A percentile compares a stretch with the other conserved stretches of the same genome.
phyloP scores from a whole-genome alignment of 2,888 invertebrate genomes.

The Drosophila putrida region DNA sequence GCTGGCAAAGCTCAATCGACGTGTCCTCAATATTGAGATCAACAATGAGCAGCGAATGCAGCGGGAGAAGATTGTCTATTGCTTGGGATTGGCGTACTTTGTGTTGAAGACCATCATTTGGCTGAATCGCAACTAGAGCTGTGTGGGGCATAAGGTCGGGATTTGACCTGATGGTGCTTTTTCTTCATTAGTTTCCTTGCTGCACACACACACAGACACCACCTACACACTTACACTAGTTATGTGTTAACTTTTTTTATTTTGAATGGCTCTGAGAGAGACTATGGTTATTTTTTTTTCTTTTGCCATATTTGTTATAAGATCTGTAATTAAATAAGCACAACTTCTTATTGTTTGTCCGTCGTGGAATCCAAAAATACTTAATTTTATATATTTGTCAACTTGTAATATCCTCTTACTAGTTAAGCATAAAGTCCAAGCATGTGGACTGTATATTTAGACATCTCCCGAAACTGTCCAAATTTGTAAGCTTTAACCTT shows the following conservation, averaged over 20 bases:
- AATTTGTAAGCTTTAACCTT: neutral
- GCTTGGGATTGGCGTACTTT: slow-evolving; percentile 93
- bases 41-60: slow-evolving; percentile 94
- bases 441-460: neutral
- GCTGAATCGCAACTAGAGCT: slow-evolving; percentile 88
- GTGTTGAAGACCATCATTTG: slow-evolving; percentile 94
- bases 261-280: slow-evolving; percentile 59
- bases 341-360: slow-evolving; percentile 53
- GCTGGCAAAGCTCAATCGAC: slow-evolving; percentile 93
- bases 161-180: slow-evolving; percentile 48
- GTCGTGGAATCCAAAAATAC: slow-evolving; percentile 45
- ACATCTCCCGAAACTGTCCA: neutral
- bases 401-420: neutral
- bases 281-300: slow-evolving; percentile 29
- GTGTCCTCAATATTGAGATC: slow-evolving; percentile 94
- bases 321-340: slow-evolving; percentile 68
- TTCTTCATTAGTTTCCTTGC: slow-evolving; percentile 42
- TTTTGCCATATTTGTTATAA: slow-evolving; percentile 73
- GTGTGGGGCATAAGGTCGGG: slow-evolving; percentile 1
- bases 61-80: slow-evolving; percentile 94
- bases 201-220: slow-evolving; percentile 44
- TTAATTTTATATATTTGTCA: slow-evolving; percentile 37
- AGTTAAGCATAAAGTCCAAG: neutral
- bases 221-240: slow-evolving; percentile 22
- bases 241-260: slow-evolving; percentile 22